phyloP scores from a whole-genome alignment of 2,797 vertebrate genomes.

The Platalea minor region DNA sequence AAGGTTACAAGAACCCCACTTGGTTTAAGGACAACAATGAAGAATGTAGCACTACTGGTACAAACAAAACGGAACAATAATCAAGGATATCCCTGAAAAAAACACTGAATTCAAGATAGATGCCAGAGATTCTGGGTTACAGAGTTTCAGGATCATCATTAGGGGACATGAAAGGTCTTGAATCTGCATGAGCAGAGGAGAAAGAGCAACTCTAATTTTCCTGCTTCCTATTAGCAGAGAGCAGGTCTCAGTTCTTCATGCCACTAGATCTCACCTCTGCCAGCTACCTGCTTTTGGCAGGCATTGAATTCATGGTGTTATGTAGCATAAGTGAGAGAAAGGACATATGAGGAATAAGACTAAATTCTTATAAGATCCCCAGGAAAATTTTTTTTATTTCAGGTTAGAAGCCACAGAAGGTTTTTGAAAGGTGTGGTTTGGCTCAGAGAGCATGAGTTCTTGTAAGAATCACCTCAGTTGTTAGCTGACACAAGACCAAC shows the following conservation, averaged over 20 bases:
- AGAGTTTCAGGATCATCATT: background rate
- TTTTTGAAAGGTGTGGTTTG: background rate
- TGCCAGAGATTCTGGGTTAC: background rate
- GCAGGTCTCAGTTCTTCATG: background rate
- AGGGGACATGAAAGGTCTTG: background rate
- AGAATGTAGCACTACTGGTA: background rate
- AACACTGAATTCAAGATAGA: background rate
- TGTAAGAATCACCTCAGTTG: background rate
- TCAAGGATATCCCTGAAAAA: background rate
- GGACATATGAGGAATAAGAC: background rate
- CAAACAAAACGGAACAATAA: background rate
- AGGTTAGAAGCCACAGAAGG: background rate
- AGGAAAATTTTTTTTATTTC: too few species aligned
- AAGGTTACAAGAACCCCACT: background rate
- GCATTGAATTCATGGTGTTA: background rate
- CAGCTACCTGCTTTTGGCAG: background rate
- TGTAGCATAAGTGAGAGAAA: background rate
- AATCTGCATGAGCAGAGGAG: background rate
- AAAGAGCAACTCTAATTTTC: background rate
- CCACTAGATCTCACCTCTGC: background rate
- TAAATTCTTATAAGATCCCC: background rate
- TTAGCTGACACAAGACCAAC: background rate
- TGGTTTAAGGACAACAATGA: background rate
- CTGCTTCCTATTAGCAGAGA: background rate
- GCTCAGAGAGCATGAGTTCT: background rate